Base-by-base conservation (phyloP, 1,140 invertebrate genomes). In the Chymomyza costata region DNA sequence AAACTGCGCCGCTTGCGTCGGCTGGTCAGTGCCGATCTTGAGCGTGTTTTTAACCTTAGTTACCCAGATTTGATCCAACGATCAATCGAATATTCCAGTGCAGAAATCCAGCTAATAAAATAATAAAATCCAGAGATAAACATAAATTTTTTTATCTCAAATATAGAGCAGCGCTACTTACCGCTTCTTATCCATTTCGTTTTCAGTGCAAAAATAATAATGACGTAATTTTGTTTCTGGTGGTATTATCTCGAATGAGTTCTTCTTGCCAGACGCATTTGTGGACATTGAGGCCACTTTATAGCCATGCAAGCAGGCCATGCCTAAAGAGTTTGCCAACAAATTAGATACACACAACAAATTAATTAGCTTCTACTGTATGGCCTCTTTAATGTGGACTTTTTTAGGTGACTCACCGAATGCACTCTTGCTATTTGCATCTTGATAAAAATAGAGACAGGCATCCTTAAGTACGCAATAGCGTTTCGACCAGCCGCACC, bases 391-490 rank as follows among this genome's bases (percentile, higher is more conserved):
- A n/a, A n/a, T n/a, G 18, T 30, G 8, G 25, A 16, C 25, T 6
- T n/a, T 34, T 7, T 13, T 13, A 25, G 6, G 34, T 73, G 74
- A 81, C 73, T 67, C 62, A 96, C 94, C 96, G 85, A 96, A 93
- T 61, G 96, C 94, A 81, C 88, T 91, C 69, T 93, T 93, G 53
- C 95, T 92, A 80, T 93, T 93, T 8, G 90, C 91, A 84, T 96
- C 94, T 65, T 92, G 92, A 86, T 97, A 98, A 86, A 97, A 97
- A 87, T 97, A 98, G 7, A 98, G 88, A 69, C 94, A 96, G 35
- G 96, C 96, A 86, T 98, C 95, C 86, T 98, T 98, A 3, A 98
- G 89, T 14, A 98, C 93, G 87, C 96, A 98, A 87, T 97, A 98
- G 35, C 96, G 89, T 69, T 93, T 91, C 51, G 92, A 93, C 96